phyloP scores from a whole-genome alignment of 2,113 vertebrate genomes.

The Bungarus multicinctus region DNA sequence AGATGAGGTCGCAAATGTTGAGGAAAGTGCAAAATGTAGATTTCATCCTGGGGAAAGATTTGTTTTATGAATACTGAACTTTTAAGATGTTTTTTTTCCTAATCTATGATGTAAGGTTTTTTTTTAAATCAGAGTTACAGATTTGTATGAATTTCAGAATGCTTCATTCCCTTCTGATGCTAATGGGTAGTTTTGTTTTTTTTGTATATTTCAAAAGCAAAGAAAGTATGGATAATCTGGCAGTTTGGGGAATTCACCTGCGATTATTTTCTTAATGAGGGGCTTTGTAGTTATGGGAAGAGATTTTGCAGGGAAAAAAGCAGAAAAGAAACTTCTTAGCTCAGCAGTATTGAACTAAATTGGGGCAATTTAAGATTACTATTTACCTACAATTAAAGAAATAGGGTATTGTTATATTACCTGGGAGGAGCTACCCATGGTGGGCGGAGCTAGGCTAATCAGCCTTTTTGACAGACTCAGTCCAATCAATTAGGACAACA shows the following conservation, averaged over 20 bases:
- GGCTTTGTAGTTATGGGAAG: background rate
- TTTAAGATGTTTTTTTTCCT: background rate
- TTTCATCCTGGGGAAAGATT: background rate
- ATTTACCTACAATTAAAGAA: background rate
- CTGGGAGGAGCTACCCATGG: no score
- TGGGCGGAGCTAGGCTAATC: no score
- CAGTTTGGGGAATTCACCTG: background rate
- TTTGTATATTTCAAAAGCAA: background rate
- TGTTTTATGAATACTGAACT: background rate
- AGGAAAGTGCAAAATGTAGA: background rate
- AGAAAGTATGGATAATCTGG: background rate
- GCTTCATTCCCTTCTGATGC: background rate
- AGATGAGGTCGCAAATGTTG: background rate
- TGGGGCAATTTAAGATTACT: background rate
- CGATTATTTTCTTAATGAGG: background rate
- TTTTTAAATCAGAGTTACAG: background rate
- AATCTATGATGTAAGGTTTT: background rate
- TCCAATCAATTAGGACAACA: no score
- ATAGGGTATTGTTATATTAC: background rate
- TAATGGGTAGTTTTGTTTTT: background rate
- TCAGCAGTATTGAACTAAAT: background rate
- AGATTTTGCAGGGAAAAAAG: background rate
- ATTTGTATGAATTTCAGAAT: background rate
- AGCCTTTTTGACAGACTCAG: no score
- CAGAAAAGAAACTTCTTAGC: background rate